Evolutionary conservation across 2,113 vertebrate genomes (phyloP).

Genomic region (Isichthys henryi): DNA sequence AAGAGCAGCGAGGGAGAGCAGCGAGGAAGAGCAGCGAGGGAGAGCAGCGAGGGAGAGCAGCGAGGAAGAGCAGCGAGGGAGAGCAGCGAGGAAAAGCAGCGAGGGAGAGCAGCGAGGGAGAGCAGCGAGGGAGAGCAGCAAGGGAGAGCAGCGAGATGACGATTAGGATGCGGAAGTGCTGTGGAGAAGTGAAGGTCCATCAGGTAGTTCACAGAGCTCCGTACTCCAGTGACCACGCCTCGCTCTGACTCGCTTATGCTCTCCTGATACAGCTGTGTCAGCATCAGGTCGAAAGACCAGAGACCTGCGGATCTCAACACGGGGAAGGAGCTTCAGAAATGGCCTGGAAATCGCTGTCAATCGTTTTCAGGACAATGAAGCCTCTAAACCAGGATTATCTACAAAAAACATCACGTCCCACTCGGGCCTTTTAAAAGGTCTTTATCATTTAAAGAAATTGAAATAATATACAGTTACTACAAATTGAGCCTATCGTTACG

Average conservation of each 20-base stretch:
- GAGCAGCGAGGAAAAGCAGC: too few relatives aligned
- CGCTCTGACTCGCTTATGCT: constrained; percentile 65
- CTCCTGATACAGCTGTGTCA: constrained; percentile 64
- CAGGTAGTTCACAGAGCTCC: constrained; percentile 72
- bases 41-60: too few relatives aligned
- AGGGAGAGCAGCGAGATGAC: too few relatives aligned
- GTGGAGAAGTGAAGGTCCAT: constrained; percentile 66
- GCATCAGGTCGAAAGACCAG: constrained; percentile 64
- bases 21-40: constrained; percentile 69
- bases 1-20: constrained; percentile 61
- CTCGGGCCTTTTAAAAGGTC: background rate
- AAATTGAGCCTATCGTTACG: background rate
- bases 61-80: constrained; percentile 69
- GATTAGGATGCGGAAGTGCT: constrained; percentile 58
- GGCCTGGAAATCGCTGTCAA: background rate
- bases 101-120: constrained; percentile 68
- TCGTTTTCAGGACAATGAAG: background rate
- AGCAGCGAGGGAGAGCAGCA: constrained; percentile 64
- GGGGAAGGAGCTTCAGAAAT: background rate
- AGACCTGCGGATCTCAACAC: constrained; percentile 51
- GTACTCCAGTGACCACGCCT: constrained; percentile 62
- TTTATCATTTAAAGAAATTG: background rate
- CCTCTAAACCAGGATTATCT: background rate
- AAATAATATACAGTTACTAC: background rate
- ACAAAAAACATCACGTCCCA: background rate